Percentiles rank a stretch among this genome's conserved stretches.
Evolutionary conservation across 2,797 vertebrate species (phyloP).

Genomic region (Hozukius guyotensis): DNA sequence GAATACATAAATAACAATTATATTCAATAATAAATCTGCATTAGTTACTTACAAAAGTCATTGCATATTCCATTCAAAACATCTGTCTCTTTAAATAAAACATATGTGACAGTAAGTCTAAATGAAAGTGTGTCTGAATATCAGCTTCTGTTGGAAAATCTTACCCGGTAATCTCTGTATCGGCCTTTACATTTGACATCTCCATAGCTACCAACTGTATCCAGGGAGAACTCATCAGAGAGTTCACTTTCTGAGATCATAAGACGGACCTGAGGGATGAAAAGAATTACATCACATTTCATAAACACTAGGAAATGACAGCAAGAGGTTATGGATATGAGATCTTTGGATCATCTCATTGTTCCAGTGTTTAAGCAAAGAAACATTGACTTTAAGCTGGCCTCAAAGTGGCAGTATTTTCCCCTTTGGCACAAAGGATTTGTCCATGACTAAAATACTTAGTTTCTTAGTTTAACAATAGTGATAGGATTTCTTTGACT

Average conservation of each 20-base stretch:
- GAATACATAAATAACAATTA: not conserved
- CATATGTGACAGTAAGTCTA: not conserved
- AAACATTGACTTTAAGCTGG: not conserved
- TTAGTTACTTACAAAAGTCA: not conserved
- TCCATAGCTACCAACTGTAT: constrained; percentile 97
- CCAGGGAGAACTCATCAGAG: constrained; percentile 95
- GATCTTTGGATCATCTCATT: not conserved
- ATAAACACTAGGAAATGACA: not conserved
- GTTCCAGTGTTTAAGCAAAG: not conserved
- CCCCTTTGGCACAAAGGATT: no score
- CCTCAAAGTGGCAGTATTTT: not conserved
- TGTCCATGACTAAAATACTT: not conserved
- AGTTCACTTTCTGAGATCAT: constrained; percentile 97
- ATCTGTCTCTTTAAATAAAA: not conserved
- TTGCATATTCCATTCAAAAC: not conserved
- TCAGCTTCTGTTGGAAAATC: constrained; percentile 12
- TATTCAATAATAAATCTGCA: not conserved
- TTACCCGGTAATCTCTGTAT: constrained; percentile 93
- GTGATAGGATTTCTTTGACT: not conserved
- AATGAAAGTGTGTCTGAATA: not conserved
- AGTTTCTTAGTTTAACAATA: not conserved
- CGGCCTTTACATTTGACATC: constrained; percentile 94
- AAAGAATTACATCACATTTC: not conserved
- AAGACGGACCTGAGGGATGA: constrained; percentile 89
- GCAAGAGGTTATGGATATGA: not conserved